A percentile compares a stretch with the other conserved stretches of the same genome.
Evolutionary conservation across 2,113 vertebrate species (phyloP).

Genomic region (Clarias gariepinus): DNA sequence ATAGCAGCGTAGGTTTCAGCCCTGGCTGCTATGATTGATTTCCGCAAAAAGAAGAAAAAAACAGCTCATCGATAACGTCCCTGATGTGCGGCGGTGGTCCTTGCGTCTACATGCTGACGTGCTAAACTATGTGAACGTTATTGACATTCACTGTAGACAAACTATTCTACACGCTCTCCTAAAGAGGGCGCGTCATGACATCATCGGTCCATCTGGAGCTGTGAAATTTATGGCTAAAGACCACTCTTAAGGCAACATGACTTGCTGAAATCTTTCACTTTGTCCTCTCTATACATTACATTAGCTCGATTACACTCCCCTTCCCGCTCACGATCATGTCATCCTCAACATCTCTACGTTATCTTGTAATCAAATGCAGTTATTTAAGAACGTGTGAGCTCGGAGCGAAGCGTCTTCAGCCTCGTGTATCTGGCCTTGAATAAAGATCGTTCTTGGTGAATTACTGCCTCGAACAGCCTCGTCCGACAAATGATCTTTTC

Average conservation of each 20-base stretch:
- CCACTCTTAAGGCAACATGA: constrained; percentile 8
- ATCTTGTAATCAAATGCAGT: not conserved
- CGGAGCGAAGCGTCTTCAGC: constrained; percentile 30
- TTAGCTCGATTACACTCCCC: not conserved
- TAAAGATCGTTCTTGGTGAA: constrained; percentile 39
- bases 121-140: not conserved
- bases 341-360: not conserved
- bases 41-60: not conserved
- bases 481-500: constrained; percentile 50
- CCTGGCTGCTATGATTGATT: constrained; percentile 40
- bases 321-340: not conserved
- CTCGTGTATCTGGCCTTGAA: constrained; percentile 62
- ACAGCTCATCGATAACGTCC: not conserved
- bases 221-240: not conserved
- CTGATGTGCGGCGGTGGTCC: not conserved
- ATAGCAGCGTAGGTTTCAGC: constrained; percentile 67
- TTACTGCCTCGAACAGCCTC: constrained; percentile 44
- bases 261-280: constrained; percentile 3
- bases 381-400: not conserved
- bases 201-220: not conserved
- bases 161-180: not conserved
- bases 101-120: not conserved
- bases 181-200: not conserved
- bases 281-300: not conserved
- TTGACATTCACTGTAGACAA: not conserved